A percentile compares a stretch with the other conserved stretches of the same genome.
These are phyloP conservation scores for Colistium nudipinnis DNA, from an alignment of 2,113 vertebrate genomes.

Conservation along the genomic window DNA sequence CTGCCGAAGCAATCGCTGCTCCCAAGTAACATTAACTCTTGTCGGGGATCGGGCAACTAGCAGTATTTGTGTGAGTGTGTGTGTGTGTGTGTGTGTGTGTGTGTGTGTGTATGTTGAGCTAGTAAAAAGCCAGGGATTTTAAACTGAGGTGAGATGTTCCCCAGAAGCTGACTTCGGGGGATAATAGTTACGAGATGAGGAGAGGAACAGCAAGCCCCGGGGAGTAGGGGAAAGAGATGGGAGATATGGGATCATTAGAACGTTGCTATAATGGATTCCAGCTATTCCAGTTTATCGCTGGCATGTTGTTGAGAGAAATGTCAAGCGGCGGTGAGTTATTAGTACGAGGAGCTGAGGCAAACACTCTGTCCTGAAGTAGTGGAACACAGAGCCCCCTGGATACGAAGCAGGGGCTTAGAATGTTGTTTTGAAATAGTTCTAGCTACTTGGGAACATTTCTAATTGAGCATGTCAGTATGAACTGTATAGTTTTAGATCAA, in stretches of 20 bases:
- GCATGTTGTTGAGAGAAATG: conserved; percentile 40
- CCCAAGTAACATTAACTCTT: conserved; percentile 30
- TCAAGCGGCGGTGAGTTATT: conserved; percentile 51
- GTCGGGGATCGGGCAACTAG: conserved; percentile 25
- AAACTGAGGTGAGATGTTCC: conserved; percentile 50
- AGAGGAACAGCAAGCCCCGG: conserved; percentile 49
- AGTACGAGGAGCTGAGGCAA: conserved; percentile 2
- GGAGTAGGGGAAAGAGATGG: conserved; percentile 41
- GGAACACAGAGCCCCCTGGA: conserved; percentile 44
- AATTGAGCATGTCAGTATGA: conserved; percentile 1
- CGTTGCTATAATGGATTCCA: conserved; percentile 35
- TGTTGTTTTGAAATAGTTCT: conserved; percentile 9
- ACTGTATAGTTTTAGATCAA: background rate
- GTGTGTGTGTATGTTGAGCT: conserved; percentile 24
- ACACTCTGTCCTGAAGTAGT: conserved; percentile 32
- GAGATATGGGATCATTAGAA: conserved; percentile 58
- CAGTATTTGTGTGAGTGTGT: too few relatives aligned
- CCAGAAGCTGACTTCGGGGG: conserved; percentile 65
- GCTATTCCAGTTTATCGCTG: conserved; percentile 45
- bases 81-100: conserved; percentile 40
- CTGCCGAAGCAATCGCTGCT: conserved; percentile 37
- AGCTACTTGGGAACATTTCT: background rate
- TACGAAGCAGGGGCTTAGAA: conserved; percentile 16
- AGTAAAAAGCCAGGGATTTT: conserved; percentile 20
- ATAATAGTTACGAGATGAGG: conserved; percentile 66